Base-by-base conservation (phyloP, 2,888 invertebrate genomes). In the Limnephilus lunatus region DNA sequence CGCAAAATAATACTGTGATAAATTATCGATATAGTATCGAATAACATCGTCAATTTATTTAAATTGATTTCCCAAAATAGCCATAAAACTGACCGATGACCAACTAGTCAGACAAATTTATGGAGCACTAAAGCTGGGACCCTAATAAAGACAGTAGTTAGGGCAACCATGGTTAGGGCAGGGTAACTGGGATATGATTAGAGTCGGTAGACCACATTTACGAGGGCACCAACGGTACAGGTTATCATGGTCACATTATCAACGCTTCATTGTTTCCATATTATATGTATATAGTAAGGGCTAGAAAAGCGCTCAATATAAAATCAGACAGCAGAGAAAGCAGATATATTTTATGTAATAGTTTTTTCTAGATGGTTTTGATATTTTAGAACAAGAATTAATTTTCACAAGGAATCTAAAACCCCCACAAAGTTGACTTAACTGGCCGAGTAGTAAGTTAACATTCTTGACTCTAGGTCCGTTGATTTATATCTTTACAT, bases 81-180 rank as follows among this genome's bases (percentile, higher is more conserved):
- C 44, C 39, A 44, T 85, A 85, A 85, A 85, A 85, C 44, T 44
- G 85, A 85, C 35, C 85, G n/a, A 39, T 44, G 85, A n/a, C 85
- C 85, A 85, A 85, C 85, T 85, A 44, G 85, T 25, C 35, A 32
- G 25, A 19, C 85, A 44, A 85, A 85, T 85, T 85, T 85, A 85
- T 85, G n/a, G n/a, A 85, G 35, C 44, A 85, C 85, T 85, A 85
- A 85, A 85, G 35, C 83, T 19, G 85, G 85, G 85, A 39, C 85
- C 85, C 85, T 44, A 83, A 85, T 85, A 85, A 85, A 85, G 48
- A 12, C 44, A 83, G 83, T 83, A 83, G 83, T 83, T 85, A 85
- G 39, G 44, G 85, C 39, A 25, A 44, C 85, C 85, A 85, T 68
- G 53, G 53, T 68, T 68, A 68, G 53, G 53, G 19, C 53, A 68